Evolutionary conservation across 1,140 invertebrate species (phyloP), one percentile per base, ranked within the genome.

Genomic region (Lysiphlebus fabarum): DNA sequence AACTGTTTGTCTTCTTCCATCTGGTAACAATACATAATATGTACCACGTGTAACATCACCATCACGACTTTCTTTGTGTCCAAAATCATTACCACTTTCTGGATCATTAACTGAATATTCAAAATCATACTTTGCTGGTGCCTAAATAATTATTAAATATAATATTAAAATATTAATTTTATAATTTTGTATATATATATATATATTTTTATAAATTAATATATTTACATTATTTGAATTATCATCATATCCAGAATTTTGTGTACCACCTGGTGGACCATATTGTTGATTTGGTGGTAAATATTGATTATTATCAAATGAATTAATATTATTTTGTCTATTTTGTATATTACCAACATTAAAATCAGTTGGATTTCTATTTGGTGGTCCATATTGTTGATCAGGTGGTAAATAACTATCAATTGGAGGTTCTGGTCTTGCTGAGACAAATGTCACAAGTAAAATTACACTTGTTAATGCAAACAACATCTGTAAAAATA

Each of bases 321-420:
- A 50, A 61, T 41, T 56, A 34, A 53, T 53, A 48, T 37, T 44
- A 64, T 40, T 58, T 59, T 54, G 57, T 49, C 40, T 45, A 34
- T 58, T 7, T 51, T 47, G 54, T 33, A 42, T 49, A 40, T 40
- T 45, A 43, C 26, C 54, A 12, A n/a, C n/a, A 43, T 40, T n/a
- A 44, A 50, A 51, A 51, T 45, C 51, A 17, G 49, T 50, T 53
- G 62, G 61, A 50, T 57, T 59, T 33, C 56, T 40, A 53, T 42
- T 43, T 50, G 67, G 60, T 33, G 66, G 59, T 45, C 69, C 69
- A 56, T 74, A 76, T 37, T 50, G 75, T 63, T 56, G 69, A 68
- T 81, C 81, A 2, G 1, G 72, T 5, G 81, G 80, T 53, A 82
- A 71, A 63, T 82, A 82, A 62, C 82, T 79, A 59, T 75, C 81